phyloP scores from a whole-genome alignment of 2,797 vertebrate species.

The Lycodopsis pacificus region DNA sequence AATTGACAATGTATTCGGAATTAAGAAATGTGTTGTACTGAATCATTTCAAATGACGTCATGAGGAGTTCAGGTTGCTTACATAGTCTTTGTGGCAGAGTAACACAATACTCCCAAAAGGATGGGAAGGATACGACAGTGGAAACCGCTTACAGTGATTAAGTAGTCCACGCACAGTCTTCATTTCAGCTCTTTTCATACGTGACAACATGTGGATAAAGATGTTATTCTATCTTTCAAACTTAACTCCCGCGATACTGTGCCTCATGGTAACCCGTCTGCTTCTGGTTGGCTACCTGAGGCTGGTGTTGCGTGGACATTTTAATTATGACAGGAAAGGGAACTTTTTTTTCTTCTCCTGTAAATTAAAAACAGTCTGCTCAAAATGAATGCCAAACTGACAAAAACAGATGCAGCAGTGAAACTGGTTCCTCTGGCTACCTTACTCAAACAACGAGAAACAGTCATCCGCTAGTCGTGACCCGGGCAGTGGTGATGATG shows the following conservation, averaged over 20 bases:
- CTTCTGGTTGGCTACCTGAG: neutral
- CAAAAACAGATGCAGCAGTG: neutral
- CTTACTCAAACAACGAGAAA: neutral
- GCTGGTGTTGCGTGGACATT: neutral
- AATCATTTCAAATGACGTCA: slow-evolving; percentile 24
- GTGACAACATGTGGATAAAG: neutral
- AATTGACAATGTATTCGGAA: slow-evolving; percentile 14
- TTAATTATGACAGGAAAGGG: neutral
- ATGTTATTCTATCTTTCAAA: neutral
- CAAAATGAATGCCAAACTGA: neutral
- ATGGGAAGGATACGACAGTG: neutral
- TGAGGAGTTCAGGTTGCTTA: neutral
- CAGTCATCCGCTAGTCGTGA: neutral
- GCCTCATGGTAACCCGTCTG: neutral
- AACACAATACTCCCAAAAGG: slow-evolving; percentile 1
- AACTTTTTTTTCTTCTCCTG: neutral
- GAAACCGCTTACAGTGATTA: neutral
- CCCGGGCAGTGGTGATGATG: neutral
- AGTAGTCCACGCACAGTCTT: neutral
- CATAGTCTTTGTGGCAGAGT: neutral
- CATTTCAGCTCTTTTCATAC: neutral
- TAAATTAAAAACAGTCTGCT: neutral
- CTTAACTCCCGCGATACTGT: neutral
- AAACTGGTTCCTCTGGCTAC: too few relatives aligned
- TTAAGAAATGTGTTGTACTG: slow-evolving; percentile 13